These are phyloP conservation scores for Pristionchus maxplancki DNA, from an alignment of 2,888 invertebrate genomes.

Conservation along the genomic window DNA sequence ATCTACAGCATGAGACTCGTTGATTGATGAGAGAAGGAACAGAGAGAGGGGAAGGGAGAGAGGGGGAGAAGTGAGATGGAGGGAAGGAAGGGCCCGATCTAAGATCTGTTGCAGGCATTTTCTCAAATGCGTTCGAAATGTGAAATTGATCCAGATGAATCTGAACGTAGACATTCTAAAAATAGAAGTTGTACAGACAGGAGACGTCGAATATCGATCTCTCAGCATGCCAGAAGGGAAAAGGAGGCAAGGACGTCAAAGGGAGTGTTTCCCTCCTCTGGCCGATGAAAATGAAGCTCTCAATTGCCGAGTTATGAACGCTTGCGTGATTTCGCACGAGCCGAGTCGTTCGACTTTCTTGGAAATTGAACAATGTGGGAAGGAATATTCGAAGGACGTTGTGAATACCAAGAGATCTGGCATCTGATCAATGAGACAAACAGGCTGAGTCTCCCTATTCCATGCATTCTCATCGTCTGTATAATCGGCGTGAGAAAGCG, in stretches of 20 bases:
- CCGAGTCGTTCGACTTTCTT: background rate
- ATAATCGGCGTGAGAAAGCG: background rate
- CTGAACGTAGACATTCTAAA: background rate
- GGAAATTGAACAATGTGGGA: constrained; percentile 9
- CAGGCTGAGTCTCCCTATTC: too few species aligned
- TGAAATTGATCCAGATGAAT: background rate
- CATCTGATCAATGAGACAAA: background rate
- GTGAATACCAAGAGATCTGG: background rate
- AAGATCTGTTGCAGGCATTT: background rate
- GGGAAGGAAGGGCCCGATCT: constrained; percentile 2
- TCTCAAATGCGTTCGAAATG: background rate
- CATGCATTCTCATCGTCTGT: too few species aligned
- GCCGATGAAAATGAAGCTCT: background rate
- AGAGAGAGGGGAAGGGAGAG: background rate
- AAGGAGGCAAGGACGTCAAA: background rate
- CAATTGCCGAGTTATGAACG: constrained; percentile 20
- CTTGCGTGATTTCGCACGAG: background rate
- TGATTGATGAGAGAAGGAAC: constrained; percentile 3
- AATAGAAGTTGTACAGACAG: too few species aligned
- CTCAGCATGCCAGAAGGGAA: too few species aligned
- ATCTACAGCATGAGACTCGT: constrained; percentile 21
- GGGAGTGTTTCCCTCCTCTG: background rate
- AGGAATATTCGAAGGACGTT: background rate
- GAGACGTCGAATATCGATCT: background rate
- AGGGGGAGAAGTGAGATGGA: background rate